Conservation (phyloP, 2,113 vertebrate genomes). For the Numida meleagris region DNA sequence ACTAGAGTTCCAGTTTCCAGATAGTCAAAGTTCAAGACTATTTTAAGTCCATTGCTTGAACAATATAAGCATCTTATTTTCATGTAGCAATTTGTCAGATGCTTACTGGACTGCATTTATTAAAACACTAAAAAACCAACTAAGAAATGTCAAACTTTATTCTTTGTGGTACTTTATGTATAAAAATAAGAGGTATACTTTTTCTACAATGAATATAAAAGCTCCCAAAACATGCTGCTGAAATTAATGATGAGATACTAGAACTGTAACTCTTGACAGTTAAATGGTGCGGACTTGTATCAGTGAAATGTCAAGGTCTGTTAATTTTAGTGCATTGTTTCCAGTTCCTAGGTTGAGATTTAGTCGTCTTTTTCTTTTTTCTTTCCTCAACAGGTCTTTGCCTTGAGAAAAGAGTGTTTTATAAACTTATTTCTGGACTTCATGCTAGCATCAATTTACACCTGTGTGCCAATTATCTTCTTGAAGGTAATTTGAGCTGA, state of each 20-base stretch:
- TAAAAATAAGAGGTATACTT: not conserved
- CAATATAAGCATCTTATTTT: not conserved
- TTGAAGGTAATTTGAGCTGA: slow-evolving; percentile 83
- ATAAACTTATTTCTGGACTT: slow-evolving; percentile 95
- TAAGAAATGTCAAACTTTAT: not conserved
- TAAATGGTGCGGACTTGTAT: not conserved
- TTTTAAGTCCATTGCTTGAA: not conserved
- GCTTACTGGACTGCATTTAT: not conserved
- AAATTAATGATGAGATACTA: not conserved
- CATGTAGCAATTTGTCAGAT: not conserved
- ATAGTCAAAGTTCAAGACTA: not conserved
- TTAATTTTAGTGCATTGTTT: not conserved
- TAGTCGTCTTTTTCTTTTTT: not conserved
- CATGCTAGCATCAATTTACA: slow-evolving; percentile 98
- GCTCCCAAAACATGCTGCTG: not conserved
- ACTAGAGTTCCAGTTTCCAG: not conserved
- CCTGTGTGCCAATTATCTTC: slow-evolving; percentile 90
- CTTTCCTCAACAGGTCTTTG: slow-evolving; percentile 84
- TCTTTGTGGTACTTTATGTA: not conserved
- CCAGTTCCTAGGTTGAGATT: not conserved
- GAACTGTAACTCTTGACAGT: not conserved
- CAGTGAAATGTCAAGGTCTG: not conserved
- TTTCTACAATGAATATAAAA: not conserved
- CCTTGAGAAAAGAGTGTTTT: slow-evolving; percentile 97
- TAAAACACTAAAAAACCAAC: not conserved